phyloP scores from a whole-genome alignment of 2,888 invertebrate genomes.

The Oscheius sp. region DNA sequence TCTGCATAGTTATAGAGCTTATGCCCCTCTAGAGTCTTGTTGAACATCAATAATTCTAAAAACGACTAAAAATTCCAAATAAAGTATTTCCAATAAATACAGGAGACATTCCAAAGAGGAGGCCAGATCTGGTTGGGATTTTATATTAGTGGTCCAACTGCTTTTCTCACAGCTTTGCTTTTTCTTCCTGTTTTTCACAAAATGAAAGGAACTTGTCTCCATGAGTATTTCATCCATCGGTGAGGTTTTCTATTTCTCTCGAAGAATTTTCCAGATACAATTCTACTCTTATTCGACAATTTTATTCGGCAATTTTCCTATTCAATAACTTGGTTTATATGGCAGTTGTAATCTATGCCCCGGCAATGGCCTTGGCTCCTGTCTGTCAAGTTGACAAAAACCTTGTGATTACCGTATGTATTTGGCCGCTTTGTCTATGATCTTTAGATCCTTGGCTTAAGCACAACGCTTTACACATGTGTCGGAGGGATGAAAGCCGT shows the following conservation, averaged over 20 bases:
- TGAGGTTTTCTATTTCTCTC: too few relatives aligned
- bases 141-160: conserved; percentile 6
- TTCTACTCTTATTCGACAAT: conserved; percentile 51
- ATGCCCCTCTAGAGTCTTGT: too few relatives aligned
- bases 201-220: conserved; percentile 28
- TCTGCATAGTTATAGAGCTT: too few relatives aligned
- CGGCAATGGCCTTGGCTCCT: conserved; percentile 57
- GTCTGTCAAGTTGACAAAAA: conserved; percentile 54
- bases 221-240: conserved; percentile 30
- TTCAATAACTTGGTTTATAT: conserved; percentile 57
- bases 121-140: conserved; percentile 28
- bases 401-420: conserved; percentile 46
- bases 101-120: conserved; percentile 5
- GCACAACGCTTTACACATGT: conserved; percentile 58
- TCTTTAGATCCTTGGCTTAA: conserved; percentile 57
- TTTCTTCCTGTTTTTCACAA: conserved; percentile 36
- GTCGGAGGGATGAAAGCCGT: conserved; percentile 61
- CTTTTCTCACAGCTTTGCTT: conserved; percentile 28
- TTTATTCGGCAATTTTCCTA: conserved; percentile 55
- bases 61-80: too few relatives aligned
- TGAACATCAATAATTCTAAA: too few relatives aligned
- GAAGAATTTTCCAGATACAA: conserved; percentile 48
- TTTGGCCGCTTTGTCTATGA: background rate
- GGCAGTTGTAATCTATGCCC: conserved; percentile 62
- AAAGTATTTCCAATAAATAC: too few relatives aligned